A percentile compares a stretch with the other conserved stretches of the same genome.
These are phyloP conservation scores for Eretmochelys imbricata DNA, from an alignment of 2,113 vertebrate genomes.

Conservation along the genomic window DNA sequence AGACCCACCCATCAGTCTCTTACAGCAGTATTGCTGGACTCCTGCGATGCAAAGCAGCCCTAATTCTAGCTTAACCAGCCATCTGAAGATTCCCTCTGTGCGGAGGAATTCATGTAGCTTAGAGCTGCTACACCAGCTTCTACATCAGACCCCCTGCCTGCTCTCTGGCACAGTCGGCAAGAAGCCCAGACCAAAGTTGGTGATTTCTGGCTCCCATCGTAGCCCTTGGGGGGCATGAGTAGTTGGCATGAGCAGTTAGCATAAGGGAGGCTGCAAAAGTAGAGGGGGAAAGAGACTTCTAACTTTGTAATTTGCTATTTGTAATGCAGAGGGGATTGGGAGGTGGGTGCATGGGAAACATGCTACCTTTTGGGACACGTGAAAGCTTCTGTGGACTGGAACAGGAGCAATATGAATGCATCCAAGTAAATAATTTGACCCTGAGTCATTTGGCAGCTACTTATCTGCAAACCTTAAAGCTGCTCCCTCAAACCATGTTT, in stretches of 20 bases:
- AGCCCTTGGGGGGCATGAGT: background rate
- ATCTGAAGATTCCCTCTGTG: background rate
- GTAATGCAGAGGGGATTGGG: background rate
- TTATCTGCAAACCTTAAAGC: background rate
- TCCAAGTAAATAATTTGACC: background rate
- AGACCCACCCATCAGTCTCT: background rate
- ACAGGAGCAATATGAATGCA: background rate
- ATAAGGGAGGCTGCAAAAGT: background rate
- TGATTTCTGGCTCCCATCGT: background rate
- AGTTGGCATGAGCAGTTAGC: background rate
- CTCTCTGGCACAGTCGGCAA: background rate
- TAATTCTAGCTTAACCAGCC: background rate
- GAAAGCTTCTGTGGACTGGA: background rate
- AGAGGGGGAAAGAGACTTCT: background rate
- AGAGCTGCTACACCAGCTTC: background rate
- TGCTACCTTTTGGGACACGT: background rate
- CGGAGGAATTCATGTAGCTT: background rate
- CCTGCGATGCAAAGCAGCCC: background rate
- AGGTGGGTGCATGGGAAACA: background rate
- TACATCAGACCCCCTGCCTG: background rate
- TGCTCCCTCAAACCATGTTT: background rate
- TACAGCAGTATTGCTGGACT: background rate
- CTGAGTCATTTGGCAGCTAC: background rate
- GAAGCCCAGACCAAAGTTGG: background rate
- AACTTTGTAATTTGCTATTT: constrained; percentile 9